Percentiles rank a stretch among this genome's conserved stretches.
These are phyloP conservation scores for Gephyroberyx darwinii DNA, from an alignment of 2,797 vertebrate genomes.

Conservation along the genomic window DNA sequence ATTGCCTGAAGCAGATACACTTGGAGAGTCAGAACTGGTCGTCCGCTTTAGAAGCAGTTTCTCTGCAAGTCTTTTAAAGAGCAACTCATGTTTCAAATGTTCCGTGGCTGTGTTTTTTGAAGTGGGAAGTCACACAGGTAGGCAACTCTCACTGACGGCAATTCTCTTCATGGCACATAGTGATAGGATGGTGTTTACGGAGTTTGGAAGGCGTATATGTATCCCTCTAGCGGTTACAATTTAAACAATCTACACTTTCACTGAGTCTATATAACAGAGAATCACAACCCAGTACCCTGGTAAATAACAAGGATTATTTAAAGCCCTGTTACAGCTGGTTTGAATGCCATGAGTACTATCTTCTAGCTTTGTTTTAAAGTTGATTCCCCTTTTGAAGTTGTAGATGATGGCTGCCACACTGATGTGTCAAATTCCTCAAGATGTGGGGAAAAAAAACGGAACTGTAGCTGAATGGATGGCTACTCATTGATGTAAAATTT, in stretches of 20 bases:
- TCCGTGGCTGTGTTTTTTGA: conserved; percentile 70
- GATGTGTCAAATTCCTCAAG: not conserved
- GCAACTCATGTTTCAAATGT: conserved; percentile 81
- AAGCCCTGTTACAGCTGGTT: not conserved
- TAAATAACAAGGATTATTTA: not conserved
- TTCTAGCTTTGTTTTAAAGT: not conserved
- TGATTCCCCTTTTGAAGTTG: not conserved
- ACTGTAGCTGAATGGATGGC: not conserved
- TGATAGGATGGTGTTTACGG: conserved; percentile 84
- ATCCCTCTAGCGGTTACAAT: conserved; percentile 85
- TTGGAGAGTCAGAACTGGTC: conserved; percentile 73
- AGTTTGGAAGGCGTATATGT: conserved; percentile 74
- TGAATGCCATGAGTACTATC: not conserved
- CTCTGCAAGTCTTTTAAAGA: conserved; percentile 81
- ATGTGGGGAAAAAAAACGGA: not conserved
- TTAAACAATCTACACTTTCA: conserved; percentile 76
- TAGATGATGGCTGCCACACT: not conserved
- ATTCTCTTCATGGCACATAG: conserved; percentile 78
- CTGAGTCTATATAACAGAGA: conserved; percentile 39
- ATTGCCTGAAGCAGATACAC: conserved; percentile 76
- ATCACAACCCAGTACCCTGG: conserved; percentile 15
- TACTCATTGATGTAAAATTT: not conserved
- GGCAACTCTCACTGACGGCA: conserved; percentile 81
- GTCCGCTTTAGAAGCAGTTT: conserved; percentile 77
- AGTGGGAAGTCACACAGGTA: conserved; percentile 88